Evolutionary conservation across 2,797 vertebrate species (phyloP), one percentile per base, ranked within the genome.

Genomic region (Catharus ustulatus): DNA sequence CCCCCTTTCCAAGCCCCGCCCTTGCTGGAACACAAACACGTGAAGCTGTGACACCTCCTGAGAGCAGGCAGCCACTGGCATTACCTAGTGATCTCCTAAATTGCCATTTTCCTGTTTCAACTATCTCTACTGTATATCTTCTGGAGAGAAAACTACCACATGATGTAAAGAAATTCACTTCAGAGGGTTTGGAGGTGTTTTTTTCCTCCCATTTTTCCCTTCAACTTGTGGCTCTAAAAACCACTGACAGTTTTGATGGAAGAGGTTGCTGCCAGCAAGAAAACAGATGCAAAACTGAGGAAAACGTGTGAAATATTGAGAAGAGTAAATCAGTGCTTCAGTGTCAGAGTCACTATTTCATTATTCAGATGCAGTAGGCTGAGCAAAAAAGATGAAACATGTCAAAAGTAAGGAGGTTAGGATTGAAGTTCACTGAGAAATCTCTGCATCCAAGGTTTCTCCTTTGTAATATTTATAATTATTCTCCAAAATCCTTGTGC

Each of bases 231-330:
- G 72, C 80, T 96, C 69, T 88, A 87, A 93, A 87, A 88, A 82
- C 26, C 59, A 82, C 49, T 94, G 95, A 94, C 85, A 91, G 91
- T 91, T 96, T 73, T 95, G 95, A 96, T 95, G 83, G 95, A 97
- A 94, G 91, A 95, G 59, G 51, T 80, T 92, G 81, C 91, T 96
- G 91, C 92, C 92, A 94, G 91, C 85, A 88, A 91, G 71, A 91
- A 96, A 97, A 96, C 91, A 96, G 91, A 96, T 95, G 95, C 96
- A 97, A 96, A 96, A 95, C 61, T 86, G 92, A 84, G 79, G 83
- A 93, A 97, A 97, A 96, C 1, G 23, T 91, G 89, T 86, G 92
- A 95, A 94, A 92, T 88, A 92, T 20, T 81, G 92, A 91, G 92
- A 94, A 62, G 63, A 95, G 92, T 96, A 96, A 97, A 95, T 94